Percentiles rank a stretch among this genome's conserved stretches.
Evolutionary conservation across 1,140 invertebrate genomes (phyloP).

Genomic region (Drosophila auraria): DNA sequence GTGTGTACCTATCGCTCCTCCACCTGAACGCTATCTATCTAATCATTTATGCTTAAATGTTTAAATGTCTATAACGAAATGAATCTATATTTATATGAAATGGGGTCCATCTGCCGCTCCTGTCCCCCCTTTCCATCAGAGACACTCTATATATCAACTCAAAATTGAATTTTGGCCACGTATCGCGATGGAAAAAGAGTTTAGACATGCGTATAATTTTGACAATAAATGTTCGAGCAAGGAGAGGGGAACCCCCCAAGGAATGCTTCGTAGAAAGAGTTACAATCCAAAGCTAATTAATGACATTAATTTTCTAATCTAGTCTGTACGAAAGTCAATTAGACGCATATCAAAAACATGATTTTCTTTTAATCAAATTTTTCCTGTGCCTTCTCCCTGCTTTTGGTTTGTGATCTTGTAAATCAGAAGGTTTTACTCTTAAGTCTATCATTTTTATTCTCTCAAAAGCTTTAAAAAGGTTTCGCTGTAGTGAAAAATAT

Average conservation of each 20-base stretch:
- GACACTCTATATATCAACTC: slow-evolving; percentile 38
- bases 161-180: slow-evolving; percentile 71
- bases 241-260: slow-evolving; percentile 20
- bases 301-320: slow-evolving; percentile 37
- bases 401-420: slow-evolving; percentile 36
- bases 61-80: slow-evolving; percentile 43
- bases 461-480: slow-evolving; percentile 70
- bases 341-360: slow-evolving; percentile 67
- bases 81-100: slow-evolving; percentile 49
- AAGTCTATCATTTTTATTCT: slow-evolving; percentile 34
- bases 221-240: slow-evolving; percentile 67
- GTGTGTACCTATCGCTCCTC: slow-evolving; percentile 82
- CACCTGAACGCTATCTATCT: slow-evolving; percentile 74
- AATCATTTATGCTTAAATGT: slow-evolving; percentile 67
- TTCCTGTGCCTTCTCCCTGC: slow-evolving; percentile 66
- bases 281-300: slow-evolving; percentile 32
- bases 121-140: slow-evolving; percentile 14
- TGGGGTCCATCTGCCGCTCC: slow-evolving; percentile 41
- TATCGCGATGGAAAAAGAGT: slow-evolving; percentile 15
- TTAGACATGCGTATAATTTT: slow-evolving; percentile 73
- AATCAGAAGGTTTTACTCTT: slow-evolving; percentile 16
- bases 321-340: slow-evolving; percentile 63
- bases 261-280: slow-evolving; percentile 51
- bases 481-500: slow-evolving; percentile 59
- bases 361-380: slow-evolving; percentile 44